Evolutionary conservation across 2,888 invertebrate genomes (phyloP).

Genomic region (Salticus scenicus): DNA sequence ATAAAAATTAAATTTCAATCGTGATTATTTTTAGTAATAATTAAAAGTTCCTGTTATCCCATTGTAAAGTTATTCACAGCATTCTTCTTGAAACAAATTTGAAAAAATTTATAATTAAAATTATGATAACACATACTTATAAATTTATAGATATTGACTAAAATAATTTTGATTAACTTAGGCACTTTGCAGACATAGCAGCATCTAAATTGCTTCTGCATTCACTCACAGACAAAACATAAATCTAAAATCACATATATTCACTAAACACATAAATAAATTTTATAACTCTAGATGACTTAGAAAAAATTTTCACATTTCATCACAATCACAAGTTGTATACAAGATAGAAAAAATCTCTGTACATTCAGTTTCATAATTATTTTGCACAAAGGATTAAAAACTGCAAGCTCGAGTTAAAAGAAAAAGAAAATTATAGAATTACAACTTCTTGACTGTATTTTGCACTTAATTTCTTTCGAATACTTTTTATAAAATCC

Average conservation of each 20-base stretch:
- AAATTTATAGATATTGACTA: not conserved
- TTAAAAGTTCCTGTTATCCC: too few relatives aligned
- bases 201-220: slow-evolving; percentile 38
- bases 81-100: not conserved
- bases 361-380: slow-evolving; percentile 44
- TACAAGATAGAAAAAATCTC: slow-evolving; percentile 58
- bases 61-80: not conserved
- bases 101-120: not conserved
- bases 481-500: not conserved
- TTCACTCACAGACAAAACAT: slow-evolving; percentile 30
- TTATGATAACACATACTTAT: not conserved
- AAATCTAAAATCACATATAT: slow-evolving; percentile 20
- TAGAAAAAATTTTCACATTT: slow-evolving; percentile 58
- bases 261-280: slow-evolving; percentile 60
- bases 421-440: not conserved
- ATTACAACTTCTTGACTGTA: not conserved
- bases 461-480: not conserved
- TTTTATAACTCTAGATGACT: slow-evolving; percentile 59
- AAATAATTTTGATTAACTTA: slow-evolving; percentile 16
- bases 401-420: slow-evolving; percentile 5
- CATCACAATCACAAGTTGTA: slow-evolving; percentile 61
- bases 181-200: slow-evolving; percentile 4
- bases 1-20: too few relatives aligned
- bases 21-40: too few relatives aligned
- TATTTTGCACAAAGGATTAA: slow-evolving; percentile 42